Conservation (phyloP, 2,797 vertebrate species). For the Capromys pilorides region DNA sequence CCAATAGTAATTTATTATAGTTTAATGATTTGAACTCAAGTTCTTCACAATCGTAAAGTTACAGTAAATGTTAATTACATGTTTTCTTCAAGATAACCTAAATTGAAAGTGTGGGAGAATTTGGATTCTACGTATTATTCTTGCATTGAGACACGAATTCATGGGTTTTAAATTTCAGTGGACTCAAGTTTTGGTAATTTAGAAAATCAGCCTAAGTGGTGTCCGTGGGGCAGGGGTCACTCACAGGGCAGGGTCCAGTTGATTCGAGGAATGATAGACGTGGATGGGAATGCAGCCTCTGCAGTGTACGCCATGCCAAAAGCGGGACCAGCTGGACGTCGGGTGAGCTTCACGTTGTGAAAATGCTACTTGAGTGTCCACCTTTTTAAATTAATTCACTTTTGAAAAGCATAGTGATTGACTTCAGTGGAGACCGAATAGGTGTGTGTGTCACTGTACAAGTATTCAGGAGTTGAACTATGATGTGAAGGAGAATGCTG, state of each 20-base stretch:
- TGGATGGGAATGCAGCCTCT: background rate
- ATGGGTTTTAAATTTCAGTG: background rate
- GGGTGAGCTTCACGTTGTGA: conserved; percentile 1
- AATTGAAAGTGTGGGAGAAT: conserved; percentile 6
- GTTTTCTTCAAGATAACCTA: conserved; percentile 22
- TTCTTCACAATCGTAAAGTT: conserved; percentile 15
- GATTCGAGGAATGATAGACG: background rate
- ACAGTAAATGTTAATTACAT: conserved; percentile 18
- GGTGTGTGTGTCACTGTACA: background rate
- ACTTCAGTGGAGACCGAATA: background rate
- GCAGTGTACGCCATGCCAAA: background rate
- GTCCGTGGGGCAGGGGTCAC: background rate
- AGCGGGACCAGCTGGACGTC: background rate
- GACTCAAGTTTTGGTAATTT: conserved; percentile 19
- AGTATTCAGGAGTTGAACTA: background rate
- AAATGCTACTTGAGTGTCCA: background rate
- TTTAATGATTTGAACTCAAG: conserved; percentile 11
- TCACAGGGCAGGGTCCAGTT: background rate
- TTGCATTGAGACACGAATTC: background rate
- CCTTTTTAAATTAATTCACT: conserved; percentile 14
- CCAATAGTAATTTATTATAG: background rate
- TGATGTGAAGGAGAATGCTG: background rate
- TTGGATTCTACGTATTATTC: conserved; percentile 26
- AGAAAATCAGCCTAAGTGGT: background rate
- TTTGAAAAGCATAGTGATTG: background rate